Base-by-base conservation (phyloP, 2,113 vertebrate species). In the Kryptolebias marmoratus region DNA sequence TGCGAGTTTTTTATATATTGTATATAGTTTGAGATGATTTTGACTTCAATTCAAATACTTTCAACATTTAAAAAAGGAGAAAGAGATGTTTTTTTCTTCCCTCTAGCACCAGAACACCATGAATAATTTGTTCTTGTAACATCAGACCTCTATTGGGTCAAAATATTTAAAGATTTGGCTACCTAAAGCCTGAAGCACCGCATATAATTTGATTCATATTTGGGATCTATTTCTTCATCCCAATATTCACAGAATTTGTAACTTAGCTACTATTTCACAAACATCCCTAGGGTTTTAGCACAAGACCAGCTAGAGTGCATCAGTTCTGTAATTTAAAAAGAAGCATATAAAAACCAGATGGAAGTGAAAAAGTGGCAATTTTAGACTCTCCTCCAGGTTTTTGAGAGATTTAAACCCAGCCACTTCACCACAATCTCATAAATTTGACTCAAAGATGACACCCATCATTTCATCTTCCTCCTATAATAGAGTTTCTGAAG, bases 351-450 rank as follows among this genome's bases (percentile, higher is more conserved):
- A 61, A 50, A 12, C 50, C 76, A 79, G 66, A 64, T 73, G 66
- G 74, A 75, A 52, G 59, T 71, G 61, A 80, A 80, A 57, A 58
- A 63, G 11, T 12, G 30, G 10, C 39, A 11, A 48, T 69, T 80
- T 55, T 42, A 36, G 75, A 73, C 66, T 44, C 57, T 79, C 44
- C 28, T 70, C 27, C 7, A 0, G 61, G 57, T 81, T 50, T 6
- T 52, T 50, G 16, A 10, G 36, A 71, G 63, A 71, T 80, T 76
- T 77, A 65, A 53, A 68, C 14, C 3, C 67, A 68, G 44, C 54
- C 69, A 15, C 49, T 83, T 77, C 67, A 79, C 61, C 68, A 58
- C 52, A 39, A 60, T 64, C 67, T n/a, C 60, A 49, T 45, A 73
- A 71, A 80, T 78, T 63, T 53, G 63, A 49, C 31, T 6, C 30